Conservation (phyloP, 35 echinoderm and acorn worm species). For the Holothuria glaberrima region DNA sequence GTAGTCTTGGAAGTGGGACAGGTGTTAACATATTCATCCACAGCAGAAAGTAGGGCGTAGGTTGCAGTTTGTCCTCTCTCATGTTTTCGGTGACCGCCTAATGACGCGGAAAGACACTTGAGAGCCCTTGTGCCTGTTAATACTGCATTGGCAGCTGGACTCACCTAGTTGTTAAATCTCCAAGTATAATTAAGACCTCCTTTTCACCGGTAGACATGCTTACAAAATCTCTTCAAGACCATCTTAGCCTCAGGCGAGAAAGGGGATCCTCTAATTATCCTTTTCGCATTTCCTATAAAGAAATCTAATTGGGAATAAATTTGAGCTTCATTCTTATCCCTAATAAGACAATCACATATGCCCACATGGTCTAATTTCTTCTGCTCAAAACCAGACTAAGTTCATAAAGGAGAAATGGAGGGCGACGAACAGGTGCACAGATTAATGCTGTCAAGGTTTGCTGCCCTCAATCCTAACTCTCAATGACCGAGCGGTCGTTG, state of each 20-base stretch:
- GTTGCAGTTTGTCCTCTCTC: conserved; percentile 2
- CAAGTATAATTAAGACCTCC: conserved; percentile 43
- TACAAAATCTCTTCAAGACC: conserved; percentile 14
- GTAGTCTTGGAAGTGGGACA: background rate
- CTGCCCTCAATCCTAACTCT: background rate
- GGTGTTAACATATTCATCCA: conserved; percentile 36
- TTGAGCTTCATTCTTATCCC: conserved; percentile 1
- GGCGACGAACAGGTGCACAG: conserved; percentile 42
- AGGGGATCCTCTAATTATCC: conserved; percentile 13
- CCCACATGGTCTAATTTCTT: no score
- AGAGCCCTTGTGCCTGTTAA: conserved; percentile 33
- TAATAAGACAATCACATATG: no score
- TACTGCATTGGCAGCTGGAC: conserved; percentile 22
- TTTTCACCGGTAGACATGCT: conserved; percentile 5
- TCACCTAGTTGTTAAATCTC: conserved; percentile 35
- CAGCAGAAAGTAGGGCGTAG: conserved; percentile 41
- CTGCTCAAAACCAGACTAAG: no score
- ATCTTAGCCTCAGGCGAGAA: conserved; percentile 21
- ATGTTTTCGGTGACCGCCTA: conserved; percentile 22
- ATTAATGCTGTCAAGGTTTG: background rate
- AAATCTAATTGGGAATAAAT: conserved; percentile 48
- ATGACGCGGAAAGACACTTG: conserved; percentile 20
- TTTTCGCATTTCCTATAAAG: conserved; percentile 23
- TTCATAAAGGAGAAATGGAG: no score
- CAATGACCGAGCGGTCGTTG: conserved; percentile 31